phyloP scores from a whole-genome alignment of 2,888 invertebrate species.

The Drosophila sordidapex region DNA sequence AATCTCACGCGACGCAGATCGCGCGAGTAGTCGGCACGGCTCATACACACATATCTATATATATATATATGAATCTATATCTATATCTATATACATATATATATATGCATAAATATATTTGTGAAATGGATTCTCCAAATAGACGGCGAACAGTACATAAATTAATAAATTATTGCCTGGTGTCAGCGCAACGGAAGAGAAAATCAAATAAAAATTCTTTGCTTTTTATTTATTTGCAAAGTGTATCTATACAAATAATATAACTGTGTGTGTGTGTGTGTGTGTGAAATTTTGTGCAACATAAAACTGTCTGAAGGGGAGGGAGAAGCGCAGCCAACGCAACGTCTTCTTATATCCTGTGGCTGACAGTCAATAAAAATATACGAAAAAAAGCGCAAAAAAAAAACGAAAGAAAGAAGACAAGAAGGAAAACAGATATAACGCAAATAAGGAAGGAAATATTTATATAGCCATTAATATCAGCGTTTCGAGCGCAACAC shows the following conservation, averaged over 20 bases:
- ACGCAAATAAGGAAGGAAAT: slow-evolving; percentile 30
- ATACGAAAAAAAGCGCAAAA: neutral
- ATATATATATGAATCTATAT: neutral
- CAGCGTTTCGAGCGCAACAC: neutral
- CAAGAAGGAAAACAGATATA: slow-evolving; percentile 5
- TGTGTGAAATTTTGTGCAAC: slow-evolving; percentile 25
- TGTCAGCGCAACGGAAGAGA: neutral
- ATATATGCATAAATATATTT: neutral
- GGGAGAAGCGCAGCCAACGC: neutral
- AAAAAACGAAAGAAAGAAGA: neutral
- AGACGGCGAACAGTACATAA: slow-evolving; percentile 7
- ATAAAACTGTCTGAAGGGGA: neutral
- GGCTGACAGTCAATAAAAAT: slow-evolving; percentile 12
- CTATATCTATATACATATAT: neutral
- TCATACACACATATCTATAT: neutral
- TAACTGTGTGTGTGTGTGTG: neutral
- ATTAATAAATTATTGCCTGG: neutral
- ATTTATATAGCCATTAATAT: slow-evolving; percentile 34
- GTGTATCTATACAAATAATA: neutral
- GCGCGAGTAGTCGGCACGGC: slow-evolving; percentile 47
- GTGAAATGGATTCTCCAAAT: slow-evolving; percentile 8
- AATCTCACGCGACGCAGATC: slow-evolving; percentile 73
- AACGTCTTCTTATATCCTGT: neutral
- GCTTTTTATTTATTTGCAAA: neutral
- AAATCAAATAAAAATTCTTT: neutral